Percentiles rank a stretch among this genome's conserved stretches.
phyloP scores from a whole-genome alignment of 2,888 invertebrate species.

The Noctua fimbriata region DNA sequence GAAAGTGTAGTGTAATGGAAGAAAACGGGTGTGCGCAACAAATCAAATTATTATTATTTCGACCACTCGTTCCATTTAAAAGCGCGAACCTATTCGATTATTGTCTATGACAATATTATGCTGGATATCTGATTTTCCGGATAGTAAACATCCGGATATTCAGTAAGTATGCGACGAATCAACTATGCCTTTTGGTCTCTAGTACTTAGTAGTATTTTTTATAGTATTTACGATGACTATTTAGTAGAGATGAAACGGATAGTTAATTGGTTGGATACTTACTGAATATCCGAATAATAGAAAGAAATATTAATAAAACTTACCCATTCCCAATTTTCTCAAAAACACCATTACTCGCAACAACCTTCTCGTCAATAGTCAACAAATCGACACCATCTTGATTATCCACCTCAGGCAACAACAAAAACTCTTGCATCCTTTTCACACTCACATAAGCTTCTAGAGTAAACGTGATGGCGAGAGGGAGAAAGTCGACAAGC shows the following conservation, averaged over 20 bases:
- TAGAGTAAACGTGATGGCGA: constrained; percentile 93
- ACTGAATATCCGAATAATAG: neutral
- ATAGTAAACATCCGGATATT: neutral
- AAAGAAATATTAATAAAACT: constrained; percentile 63
- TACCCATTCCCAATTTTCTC: constrained; percentile 88
- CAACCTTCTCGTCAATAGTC: constrained; percentile 78
- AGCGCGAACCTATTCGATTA: neutral
- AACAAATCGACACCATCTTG: constrained; percentile 82
- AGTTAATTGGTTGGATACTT: neutral
- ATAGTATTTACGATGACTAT: neutral
- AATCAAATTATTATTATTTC: neutral
- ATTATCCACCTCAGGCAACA: constrained; percentile 83
- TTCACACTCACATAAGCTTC: constrained; percentile 94
- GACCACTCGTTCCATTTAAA: neutral
- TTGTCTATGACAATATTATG: neutral
- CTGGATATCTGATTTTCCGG: neutral
- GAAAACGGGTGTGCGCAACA: neutral
- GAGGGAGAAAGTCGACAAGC: constrained; percentile 95
- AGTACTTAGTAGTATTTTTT: neutral
- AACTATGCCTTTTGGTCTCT: neutral
- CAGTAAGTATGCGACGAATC: neutral
- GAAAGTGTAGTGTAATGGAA: neutral
- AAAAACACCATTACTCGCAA: constrained; percentile 79
- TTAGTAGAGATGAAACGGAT: neutral
- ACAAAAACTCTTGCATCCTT: constrained; percentile 92